Evolutionary conservation across 2,888 invertebrate genomes (phyloP).

Genomic region (Phortica okadai): DNA sequence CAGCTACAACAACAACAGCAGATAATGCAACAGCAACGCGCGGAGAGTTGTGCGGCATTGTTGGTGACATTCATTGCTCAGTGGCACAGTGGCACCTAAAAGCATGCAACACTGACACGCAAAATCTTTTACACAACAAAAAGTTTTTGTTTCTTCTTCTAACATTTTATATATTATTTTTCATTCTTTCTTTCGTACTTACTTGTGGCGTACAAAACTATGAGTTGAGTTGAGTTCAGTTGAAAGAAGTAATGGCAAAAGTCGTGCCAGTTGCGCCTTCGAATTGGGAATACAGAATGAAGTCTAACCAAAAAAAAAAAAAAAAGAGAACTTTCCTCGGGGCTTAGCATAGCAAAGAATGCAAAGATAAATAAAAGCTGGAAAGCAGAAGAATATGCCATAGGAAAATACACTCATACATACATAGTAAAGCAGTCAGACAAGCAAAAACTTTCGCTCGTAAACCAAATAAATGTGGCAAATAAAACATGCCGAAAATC

Average conservation of each 20-base stretch:
- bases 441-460: neutral
- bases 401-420: neutral
- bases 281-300: neutral
- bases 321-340: constrained; percentile 9
- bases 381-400: neutral
- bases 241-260: constrained; percentile 19
- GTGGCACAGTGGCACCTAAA: constrained; percentile 16
- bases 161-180: too few species aligned
- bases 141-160: constrained; percentile 8
- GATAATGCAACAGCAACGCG: neutral
- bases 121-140: constrained; percentile 45
- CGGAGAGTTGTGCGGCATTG: too few species aligned
- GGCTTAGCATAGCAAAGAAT: neutral
- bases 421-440: neutral
- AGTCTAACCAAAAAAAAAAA: neutral
- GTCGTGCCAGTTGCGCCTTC: neutral
- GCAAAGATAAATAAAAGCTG: neutral
- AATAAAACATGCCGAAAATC: neutral
- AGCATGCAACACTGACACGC: constrained; percentile 40
- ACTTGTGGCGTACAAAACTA: neutral
- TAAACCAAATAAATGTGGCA: constrained; percentile 22
- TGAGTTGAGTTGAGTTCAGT: neutral
- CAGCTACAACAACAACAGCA: constrained; percentile 1
- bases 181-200: constrained; percentile 29
- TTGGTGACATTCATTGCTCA: neutral